Base-by-base conservation (phyloP, 2,797 vertebrate genomes). In the Melanotaenia nigrans region DNA sequence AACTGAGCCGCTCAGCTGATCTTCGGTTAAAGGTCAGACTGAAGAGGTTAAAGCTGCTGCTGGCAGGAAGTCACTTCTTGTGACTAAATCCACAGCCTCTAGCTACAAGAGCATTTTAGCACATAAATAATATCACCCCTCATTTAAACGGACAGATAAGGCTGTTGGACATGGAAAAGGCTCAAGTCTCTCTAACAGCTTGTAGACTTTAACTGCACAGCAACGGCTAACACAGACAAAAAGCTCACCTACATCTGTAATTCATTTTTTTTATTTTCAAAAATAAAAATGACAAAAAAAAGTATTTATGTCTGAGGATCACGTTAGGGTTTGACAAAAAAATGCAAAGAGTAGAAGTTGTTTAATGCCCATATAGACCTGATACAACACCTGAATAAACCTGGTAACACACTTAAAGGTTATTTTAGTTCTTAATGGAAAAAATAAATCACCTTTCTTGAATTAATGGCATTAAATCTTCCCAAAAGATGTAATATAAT, bases 11-110 rank as follows among this genome's bases (percentile, higher is more conserved):
- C 13, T 72, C 69, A 53, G 38, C 68, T 73, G 68, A 62, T 72
- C 25, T 14, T 13, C 49, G 60, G 63, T 78, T 73, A 76, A 73
- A 86, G 73, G 82, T 76, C 71, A n/a, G 18, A 5, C 45, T 0
- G 54, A 45, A 18, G 11, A 53, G 16, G 38, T 57, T 47, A 22
- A 56, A 66, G 36, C 55, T 60, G 35, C 32, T 59, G 47, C 35
- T 35, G 20, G 35, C 18, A 62, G 42, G 11, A 67, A 0, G 6
- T 71, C 32, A 5, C 55, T 30, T 47, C 47, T 45, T 53, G 47
- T 59, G 20, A 5, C 28, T 64, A 22, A 35, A 35, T 51, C 30
- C 61, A 51, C 30, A 22, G 33, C 45, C 30, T 51, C 18, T 12
- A 16, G 9, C 47, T 5, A 13, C 25, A 5, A 4, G 1, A 32